Evolutionary conservation across 2,113 vertebrate species (phyloP), one percentile per base, ranked within the genome.

Genomic region (Tauraco erythrolophus): DNA sequence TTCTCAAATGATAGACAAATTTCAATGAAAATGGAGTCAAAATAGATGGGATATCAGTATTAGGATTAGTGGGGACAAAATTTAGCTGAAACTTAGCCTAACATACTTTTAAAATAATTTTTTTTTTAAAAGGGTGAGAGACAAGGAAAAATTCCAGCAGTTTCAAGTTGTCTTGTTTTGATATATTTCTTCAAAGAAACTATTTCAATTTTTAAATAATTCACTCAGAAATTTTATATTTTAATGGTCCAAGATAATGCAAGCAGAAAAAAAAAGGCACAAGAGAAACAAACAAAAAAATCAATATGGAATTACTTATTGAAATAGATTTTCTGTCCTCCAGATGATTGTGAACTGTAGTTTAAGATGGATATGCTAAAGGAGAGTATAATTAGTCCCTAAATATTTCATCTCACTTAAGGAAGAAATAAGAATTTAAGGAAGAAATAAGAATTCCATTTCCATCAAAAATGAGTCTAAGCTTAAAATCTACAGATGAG

Each of bases 361-460:
- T 77, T 93, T 46, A 35, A 83, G 46, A 66, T 77, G 46, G 53
- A 54, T 77, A 12, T 74, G 31, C 24, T 81, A 62, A 88, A 64
- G n/a, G 24, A 9, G 82, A 78, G 24, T 75, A 10, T 62, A 64
- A 78, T 86, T 94, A 25, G 27, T 61, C 60, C 35, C 39, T 62
- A 71, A 91, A 62, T 80, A 91, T 68, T 90, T 62, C 23, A 76
- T 85, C 9, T 74, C 43, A 64, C n/a, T 86, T 76, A 31, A 83
- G 53, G 45, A 96, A 80, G 56, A 85, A 85, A 74, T 76, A 50
- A 50, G 60, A 92, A 76, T 90, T 96, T n/a, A n/a, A n/a, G n/a
- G n/a, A n/a, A n/a, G n/a, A 85, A 85, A 74, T 76, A 50, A 50
- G 60, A 92, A 76, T 90, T 96, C 88, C 0, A 60, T 82, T 93